A percentile compares a stretch with the other conserved stretches of the same genome.
phyloP scores from a whole-genome alignment of 2,888 invertebrate genomes.

The Netelia melanura region DNA sequence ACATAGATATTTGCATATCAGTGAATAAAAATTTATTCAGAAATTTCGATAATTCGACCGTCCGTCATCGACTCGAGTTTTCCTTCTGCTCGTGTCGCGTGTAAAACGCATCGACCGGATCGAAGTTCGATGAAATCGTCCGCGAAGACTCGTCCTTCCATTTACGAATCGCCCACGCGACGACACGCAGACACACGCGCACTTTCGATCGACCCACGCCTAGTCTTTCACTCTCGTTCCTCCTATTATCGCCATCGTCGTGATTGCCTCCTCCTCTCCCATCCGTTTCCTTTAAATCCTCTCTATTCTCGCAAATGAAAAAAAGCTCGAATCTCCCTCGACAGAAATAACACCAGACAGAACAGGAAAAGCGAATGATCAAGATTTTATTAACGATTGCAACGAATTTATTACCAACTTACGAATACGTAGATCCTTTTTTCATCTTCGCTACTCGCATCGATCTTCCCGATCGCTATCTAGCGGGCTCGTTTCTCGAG shows the following conservation, averaged over 20 bases:
- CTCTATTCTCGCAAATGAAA: background rate
- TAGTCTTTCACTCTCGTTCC: conserved; percentile 32
- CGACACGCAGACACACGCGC: background rate
- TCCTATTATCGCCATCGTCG: conserved; percentile 4
- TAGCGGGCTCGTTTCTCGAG: background rate
- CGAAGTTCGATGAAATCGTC: conserved; percentile 5
- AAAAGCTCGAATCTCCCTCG: background rate
- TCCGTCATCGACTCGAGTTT: background rate
- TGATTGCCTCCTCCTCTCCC: background rate
- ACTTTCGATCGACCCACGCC: conserved; percentile 49
- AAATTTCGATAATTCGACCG: too few species aligned
- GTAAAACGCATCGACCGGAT: background rate
- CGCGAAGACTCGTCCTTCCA: conserved; percentile 44
- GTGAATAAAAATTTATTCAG: too few species aligned
- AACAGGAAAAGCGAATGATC: too few species aligned
- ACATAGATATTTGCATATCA: too few species aligned
- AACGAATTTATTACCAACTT: background rate
- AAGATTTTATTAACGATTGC: too few species aligned
- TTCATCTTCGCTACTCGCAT: background rate
- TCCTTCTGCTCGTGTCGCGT: background rate
- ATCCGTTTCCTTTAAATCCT: background rate
- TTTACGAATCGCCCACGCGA: conserved; percentile 51
- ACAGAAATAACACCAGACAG: background rate
- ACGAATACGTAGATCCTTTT: background rate
- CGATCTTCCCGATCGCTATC: background rate